Evolutionary conservation across 2,113 vertebrate species (phyloP).

Genomic region (Xerus inauris): DNA sequence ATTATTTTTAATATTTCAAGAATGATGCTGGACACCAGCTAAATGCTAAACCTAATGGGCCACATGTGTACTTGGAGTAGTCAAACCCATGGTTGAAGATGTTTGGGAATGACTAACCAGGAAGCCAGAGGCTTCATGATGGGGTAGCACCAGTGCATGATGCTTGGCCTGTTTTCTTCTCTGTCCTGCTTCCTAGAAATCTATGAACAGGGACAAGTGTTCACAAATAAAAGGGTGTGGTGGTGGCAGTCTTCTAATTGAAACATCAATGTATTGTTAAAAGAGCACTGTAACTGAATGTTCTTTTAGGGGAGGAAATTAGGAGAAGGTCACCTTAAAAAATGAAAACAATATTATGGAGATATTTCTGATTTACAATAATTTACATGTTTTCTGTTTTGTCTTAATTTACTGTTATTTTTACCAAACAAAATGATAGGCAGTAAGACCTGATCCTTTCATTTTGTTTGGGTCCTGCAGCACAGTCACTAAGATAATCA

Average conservation of each 20-base stretch:
- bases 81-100: background rate
- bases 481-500: background rate
- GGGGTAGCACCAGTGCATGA: background rate
- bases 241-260: background rate
- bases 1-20: constrained; percentile 1
- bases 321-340: background rate
- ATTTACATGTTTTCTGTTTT: background rate
- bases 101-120: background rate
- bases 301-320: background rate
- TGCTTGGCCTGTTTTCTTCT: background rate
- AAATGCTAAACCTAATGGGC: background rate
- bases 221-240: background rate
- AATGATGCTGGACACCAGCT: background rate
- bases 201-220: background rate
- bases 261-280: background rate
- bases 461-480: background rate
- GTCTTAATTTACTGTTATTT: background rate
- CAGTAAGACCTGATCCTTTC: background rate
- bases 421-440: background rate
- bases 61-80: background rate
- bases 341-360: background rate
- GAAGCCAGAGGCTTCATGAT: background rate
- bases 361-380: background rate
- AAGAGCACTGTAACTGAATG: background rate
- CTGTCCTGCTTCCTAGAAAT: background rate